Percentiles rank a stretch among this genome's conserved stretches.
phyloP scores from a whole-genome alignment of 2,113 vertebrate genomes.

The Aspiorhynchus laticeps region DNA sequence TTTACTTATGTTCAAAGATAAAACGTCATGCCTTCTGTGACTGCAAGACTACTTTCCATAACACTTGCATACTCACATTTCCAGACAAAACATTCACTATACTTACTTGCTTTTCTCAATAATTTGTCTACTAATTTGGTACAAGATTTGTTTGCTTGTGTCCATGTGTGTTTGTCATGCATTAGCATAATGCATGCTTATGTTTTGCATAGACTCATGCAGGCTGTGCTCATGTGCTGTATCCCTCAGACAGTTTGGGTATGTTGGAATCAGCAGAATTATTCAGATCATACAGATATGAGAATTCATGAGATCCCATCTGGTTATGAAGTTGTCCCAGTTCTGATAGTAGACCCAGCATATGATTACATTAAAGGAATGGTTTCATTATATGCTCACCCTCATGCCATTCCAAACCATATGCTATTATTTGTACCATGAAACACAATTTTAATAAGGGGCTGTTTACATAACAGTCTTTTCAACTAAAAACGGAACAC shows the following conservation, averaged over 20 bases:
- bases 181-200: conserved; percentile 46
- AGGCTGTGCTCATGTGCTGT: not conserved
- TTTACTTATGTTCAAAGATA: conserved; percentile 28
- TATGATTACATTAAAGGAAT: conserved; percentile 3
- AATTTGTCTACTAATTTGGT: conserved; percentile 49
- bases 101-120: not conserved
- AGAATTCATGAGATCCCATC: not conserved
- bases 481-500: no score
- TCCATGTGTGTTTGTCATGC: conserved; percentile 8
- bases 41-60: conserved; percentile 34
- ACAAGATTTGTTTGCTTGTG: conserved; percentile 42
- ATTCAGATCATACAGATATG: conserved; percentile 7
- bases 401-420: not conserved
- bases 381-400: not conserved
- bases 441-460: no score
- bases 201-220: conserved; percentile 47
- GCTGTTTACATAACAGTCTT: no score
- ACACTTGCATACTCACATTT: conserved; percentile 20
- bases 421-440: not conserved
- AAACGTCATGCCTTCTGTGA: conserved; percentile 14
- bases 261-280: conserved; percentile 40
- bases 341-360: conserved; percentile 21
- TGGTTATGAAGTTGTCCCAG: conserved; percentile 3
- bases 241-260: not conserved
- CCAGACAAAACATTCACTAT: not conserved